Evolutionary conservation across 2,113 vertebrate genomes (phyloP).

Genomic region (Pseudopodoces humilis): DNA sequence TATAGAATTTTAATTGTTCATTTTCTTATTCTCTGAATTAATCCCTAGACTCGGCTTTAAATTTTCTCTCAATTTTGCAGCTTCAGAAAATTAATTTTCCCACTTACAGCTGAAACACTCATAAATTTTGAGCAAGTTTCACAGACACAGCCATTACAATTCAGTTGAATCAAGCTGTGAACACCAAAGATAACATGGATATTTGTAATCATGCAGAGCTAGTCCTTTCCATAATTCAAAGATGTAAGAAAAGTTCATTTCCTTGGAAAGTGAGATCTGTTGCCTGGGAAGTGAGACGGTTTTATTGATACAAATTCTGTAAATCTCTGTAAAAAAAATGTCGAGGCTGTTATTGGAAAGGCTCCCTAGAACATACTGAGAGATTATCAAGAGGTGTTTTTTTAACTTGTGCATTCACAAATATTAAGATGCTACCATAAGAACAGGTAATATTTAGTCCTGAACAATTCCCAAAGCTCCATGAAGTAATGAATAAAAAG

Average conservation of each 20-base stretch:
- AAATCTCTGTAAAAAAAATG: not conserved
- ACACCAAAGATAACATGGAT: not conserved
- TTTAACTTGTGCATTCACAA: not conserved
- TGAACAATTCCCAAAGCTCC: not conserved
- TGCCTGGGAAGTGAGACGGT: not conserved
- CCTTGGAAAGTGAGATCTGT: not conserved
- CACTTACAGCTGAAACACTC: slow-evolving; percentile 18
- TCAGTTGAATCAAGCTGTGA: slow-evolving; percentile 47
- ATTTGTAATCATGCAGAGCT: slow-evolving; percentile 31
- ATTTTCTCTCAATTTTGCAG: slow-evolving; percentile 1
- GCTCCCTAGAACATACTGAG: not conserved
- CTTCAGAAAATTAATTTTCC: slow-evolving; percentile 22
- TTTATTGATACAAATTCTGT: not conserved
- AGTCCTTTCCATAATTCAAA: not conserved
- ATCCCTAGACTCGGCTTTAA: not conserved
- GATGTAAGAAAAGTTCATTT: not conserved
- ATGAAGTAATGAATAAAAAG: not conserved
- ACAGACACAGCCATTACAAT: slow-evolving; percentile 63
- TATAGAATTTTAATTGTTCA: not conserved
- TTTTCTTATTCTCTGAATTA: not conserved
- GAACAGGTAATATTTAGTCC: not conserved
- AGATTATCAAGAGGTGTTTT: not conserved
- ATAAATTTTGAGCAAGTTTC: slow-evolving; percentile 44
- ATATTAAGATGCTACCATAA: not conserved
- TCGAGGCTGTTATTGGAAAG: slow-evolving; percentile 4